phyloP scores from a whole-genome alignment of 2,888 invertebrate genomes.

The Pemphredon lugubris region DNA sequence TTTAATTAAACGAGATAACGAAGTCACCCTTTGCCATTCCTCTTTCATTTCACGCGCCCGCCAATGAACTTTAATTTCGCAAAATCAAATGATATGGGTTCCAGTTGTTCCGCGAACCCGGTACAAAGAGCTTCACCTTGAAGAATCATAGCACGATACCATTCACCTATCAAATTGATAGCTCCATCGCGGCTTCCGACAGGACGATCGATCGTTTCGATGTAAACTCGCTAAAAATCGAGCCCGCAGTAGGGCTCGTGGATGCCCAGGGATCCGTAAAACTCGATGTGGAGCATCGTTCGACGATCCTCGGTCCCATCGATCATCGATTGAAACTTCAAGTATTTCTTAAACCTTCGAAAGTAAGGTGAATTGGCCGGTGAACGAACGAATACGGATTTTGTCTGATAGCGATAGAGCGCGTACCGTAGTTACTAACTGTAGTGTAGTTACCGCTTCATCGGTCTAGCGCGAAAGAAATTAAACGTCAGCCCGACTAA shows the following conservation, averaged over 20 bases:
- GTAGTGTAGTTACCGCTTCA: no score
- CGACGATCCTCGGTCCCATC: conserved; percentile 84
- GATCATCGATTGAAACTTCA: conserved; percentile 78
- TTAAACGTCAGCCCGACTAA: no score
- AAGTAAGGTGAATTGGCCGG: background rate
- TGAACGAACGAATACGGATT: no score
- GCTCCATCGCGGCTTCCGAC: background rate
- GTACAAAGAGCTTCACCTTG: conserved; percentile 75
- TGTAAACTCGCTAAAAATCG: conserved; percentile 42
- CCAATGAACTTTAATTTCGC: no score
- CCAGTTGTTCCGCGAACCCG: conserved; percentile 78
- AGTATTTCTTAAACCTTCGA: conserved; percentile 42
- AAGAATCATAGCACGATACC: conserved; percentile 82
- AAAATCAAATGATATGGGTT: background rate
- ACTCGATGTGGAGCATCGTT: conserved; percentile 82
- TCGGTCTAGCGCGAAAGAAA: no score
- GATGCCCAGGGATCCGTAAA: conserved; percentile 80
- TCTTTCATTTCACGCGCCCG: no score
- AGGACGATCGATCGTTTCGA: conserved; percentile 1
- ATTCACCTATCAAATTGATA: conserved; percentile 48
- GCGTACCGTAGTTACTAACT: no score
- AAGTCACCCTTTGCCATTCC: no score
- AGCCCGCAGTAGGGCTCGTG: conserved; percentile 77
- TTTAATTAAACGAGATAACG: no score
- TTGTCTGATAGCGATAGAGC: no score